phyloP scores from a whole-genome alignment of 1,140 invertebrate genomes.

The Tribolium madens region DNA sequence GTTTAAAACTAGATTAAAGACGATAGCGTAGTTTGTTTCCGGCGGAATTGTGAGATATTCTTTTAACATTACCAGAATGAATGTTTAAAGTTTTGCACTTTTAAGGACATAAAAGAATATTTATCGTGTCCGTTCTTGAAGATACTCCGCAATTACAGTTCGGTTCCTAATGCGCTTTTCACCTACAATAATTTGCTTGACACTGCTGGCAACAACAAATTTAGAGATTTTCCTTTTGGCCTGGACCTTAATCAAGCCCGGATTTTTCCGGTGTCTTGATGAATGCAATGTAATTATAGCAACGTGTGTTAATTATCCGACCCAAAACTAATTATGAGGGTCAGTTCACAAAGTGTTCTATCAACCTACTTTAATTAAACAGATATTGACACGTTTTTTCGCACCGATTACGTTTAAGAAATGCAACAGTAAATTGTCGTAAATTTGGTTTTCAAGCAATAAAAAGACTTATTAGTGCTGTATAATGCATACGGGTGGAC shows the following conservation, averaged over 20 bases:
- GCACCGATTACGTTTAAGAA: not conserved
- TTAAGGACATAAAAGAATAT: conserved; percentile 32
- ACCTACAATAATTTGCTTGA: not conserved
- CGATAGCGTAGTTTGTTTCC: conserved; percentile 12
- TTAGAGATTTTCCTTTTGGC: not conserved
- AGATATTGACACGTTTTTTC: not conserved
- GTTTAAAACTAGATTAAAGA: conserved; percentile 45
- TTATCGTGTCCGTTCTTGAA: conserved; percentile 14
- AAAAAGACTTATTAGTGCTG: not conserved
- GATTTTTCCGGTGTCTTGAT: not conserved
- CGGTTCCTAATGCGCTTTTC: not conserved
- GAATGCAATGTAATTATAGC: not conserved
- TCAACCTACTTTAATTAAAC: not conserved
- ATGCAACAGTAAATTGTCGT: not conserved
- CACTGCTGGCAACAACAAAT: not conserved
- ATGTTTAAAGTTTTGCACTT: conserved; percentile 37
- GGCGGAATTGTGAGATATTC: conserved; percentile 27
- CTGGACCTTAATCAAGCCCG: not conserved
- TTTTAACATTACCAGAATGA: conserved; percentile 38
- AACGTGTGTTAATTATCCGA: not conserved
- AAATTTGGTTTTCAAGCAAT: not conserved
- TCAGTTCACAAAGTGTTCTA: not conserved
- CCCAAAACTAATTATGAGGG: not conserved
- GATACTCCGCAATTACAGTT: not conserved
- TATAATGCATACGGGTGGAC: not conserved